phyloP scores from a whole-genome alignment of 2,113 vertebrate genomes.

The Bujurquina vittata region DNA sequence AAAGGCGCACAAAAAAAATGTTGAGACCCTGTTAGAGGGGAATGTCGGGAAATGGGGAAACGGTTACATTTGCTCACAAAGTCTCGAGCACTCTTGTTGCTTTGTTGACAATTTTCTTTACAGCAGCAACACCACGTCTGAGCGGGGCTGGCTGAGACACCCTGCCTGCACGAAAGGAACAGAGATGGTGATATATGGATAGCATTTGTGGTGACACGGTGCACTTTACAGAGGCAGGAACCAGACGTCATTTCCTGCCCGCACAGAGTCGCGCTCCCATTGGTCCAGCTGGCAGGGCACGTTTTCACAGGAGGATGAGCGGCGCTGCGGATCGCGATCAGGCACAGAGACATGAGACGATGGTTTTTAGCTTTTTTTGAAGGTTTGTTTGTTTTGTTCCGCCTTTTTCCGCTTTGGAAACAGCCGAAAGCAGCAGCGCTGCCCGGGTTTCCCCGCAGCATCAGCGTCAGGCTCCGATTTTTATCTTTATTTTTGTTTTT shows the following conservation, averaged over 20 bases:
- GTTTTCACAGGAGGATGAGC: conserved; percentile 50
- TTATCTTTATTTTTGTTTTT: neutral
- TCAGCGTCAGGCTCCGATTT: neutral
- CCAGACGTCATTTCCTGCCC: conserved; percentile 82
- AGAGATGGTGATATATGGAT: conserved; percentile 48
- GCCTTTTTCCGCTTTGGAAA: neutral
- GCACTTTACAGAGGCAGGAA: conserved; percentile 69
- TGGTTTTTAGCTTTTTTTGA: neutral
- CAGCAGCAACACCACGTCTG: conserved; percentile 18
- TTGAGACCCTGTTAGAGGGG: conserved; percentile 25
- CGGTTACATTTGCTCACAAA: conserved; percentile 22
- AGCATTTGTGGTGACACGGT: conserved; percentile 57
- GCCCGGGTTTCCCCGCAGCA: neutral
- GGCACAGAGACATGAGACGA: conserved; percentile 52
- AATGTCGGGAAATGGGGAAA: conserved; percentile 26
- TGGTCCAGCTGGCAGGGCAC: conserved; percentile 68
- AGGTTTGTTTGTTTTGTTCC: neutral
- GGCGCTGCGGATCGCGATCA: conserved; percentile 37
- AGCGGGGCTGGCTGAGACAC: neutral
- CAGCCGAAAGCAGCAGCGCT: neutral
- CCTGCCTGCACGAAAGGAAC: conserved; percentile 9
- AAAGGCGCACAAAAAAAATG: conserved; percentile 30
- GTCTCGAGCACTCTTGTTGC: conserved; percentile 1
- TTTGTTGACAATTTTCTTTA: conserved; percentile 17
- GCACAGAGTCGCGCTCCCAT: conserved; percentile 58